Percentiles rank a stretch among this genome's conserved stretches.
These are phyloP conservation scores for Pyrocephalus nanus DNA, from an alignment of 2,797 vertebrate genomes.

Conservation along the genomic window DNA sequence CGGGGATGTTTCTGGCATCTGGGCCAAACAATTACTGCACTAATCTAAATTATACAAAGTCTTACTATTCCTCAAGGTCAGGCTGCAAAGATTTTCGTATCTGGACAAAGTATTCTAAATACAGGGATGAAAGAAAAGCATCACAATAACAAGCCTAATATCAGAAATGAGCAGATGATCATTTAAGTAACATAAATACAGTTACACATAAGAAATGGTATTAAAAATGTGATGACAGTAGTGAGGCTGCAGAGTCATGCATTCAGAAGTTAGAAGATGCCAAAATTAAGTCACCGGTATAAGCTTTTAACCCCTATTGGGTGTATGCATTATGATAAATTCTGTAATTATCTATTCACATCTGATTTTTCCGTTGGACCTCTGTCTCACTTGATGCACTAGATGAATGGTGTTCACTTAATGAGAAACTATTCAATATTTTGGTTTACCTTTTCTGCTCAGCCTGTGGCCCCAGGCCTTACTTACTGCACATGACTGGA, in stretches of 20 bases:
- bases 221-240: background rate
- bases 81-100: slow-evolving; percentile 51
- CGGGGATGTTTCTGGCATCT: slow-evolving; percentile 20
- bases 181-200: background rate
- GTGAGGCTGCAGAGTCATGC: background rate
- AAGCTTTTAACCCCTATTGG: background rate
- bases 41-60: slow-evolving; percentile 63
- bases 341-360: slow-evolving; percentile 37
- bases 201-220: background rate
- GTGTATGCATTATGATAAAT: background rate
- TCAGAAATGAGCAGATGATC: background rate
- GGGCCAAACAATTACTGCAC: slow-evolving; percentile 55
- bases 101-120: slow-evolving; percentile 30
- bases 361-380: background rate
- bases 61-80: slow-evolving; percentile 57
- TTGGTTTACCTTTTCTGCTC: slow-evolving; percentile 34
- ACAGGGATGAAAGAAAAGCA: slow-evolving; percentile 4
- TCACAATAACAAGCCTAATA: background rate
- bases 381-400: background rate
- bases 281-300: background rate
- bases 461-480: background rate
- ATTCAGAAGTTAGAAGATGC: background rate
- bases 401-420: background rate
- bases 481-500: background rate
- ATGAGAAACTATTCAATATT: slow-evolving; percentile 4